Evolutionary conservation across 2,888 invertebrate species (phyloP).

Genomic region (Pseudococcus longispinus): DNA sequence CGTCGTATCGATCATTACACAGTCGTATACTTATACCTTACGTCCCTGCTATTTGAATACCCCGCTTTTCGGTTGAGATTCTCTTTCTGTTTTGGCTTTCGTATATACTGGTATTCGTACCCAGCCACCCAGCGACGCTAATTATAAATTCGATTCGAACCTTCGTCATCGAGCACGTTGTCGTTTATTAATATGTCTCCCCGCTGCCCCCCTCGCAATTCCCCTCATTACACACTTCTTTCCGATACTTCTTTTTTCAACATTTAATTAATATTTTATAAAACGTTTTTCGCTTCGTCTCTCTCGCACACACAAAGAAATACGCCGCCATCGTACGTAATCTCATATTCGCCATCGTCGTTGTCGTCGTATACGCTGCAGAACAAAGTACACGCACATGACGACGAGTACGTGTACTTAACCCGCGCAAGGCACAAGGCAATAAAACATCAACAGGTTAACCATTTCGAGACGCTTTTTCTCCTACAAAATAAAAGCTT

Average conservation of each 20-base stretch:
- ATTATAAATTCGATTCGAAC: slow-evolving; percentile 21
- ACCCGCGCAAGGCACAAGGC: background rate
- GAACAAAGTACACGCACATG: background rate
- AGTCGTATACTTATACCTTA: background rate
- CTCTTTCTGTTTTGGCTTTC: background rate
- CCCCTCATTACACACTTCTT: background rate
- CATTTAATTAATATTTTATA: background rate
- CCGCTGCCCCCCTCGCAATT: background rate
- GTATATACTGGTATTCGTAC: background rate
- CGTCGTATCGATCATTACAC: background rate
- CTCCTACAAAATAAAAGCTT: background rate
- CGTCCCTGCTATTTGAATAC: background rate
- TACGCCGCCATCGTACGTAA: background rate
- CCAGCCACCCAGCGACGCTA: background rate
- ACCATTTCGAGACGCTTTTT: background rate
- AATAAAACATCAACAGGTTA: background rate
- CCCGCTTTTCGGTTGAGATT: background rate
- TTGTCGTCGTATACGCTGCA: no score
- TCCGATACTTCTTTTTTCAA: background rate
- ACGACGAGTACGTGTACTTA: background rate
- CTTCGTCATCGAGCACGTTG: slow-evolving; percentile 21
- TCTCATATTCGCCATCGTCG: background rate
- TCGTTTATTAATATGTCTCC: background rate
- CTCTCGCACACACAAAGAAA: background rate
- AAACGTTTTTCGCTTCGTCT: background rate